Base-by-base conservation (phyloP, 2,113 vertebrate species). In the Nematolebias whitei region DNA sequence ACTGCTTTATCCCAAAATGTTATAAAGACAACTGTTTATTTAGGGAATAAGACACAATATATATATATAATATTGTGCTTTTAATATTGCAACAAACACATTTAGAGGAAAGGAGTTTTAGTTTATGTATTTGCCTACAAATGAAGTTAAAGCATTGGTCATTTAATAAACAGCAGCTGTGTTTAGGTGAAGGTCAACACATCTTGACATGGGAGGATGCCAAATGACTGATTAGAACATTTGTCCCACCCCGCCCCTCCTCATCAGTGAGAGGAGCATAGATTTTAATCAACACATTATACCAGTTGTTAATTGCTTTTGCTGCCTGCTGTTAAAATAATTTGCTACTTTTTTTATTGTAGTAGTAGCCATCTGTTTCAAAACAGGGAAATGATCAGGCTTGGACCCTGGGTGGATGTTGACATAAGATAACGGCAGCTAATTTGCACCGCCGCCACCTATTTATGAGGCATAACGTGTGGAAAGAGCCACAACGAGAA, bases 251-350 rank as follows among this genome's bases (percentile, higher is more conserved):
- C 19, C 22, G 18, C 47, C n/a, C 18, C 39, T n/a, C 38, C 39
- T 12, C n/a, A 9, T 91, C 83, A 84, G 85, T 80, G 78, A 89
- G 87, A 85, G 70, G 62, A 82, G 71, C 92, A 90, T 91, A 87
- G 90, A 90, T 91, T 92, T 92, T 94, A 93, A 94, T 94, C 92
- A 94, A 93, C 93, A 94, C 93, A 91, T 92, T 89, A 91, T 89
- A 90, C 87, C 89, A 91, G 92, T 93, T 92, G 92, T 93, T 93
- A 94, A 93, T 94, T 94, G 91, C 89, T 89, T 91, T 83, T 78
- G 86, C 79, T 68, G 84, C 91, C 91, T 79, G 91, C 91, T 92
- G 91, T 77, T 92, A 91, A 92, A 92, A 93, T 92, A 88, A 93
- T 93, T 91, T 90, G 90, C 89, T 92, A 92, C 88, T 92, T 93